Percentiles rank a stretch among this genome's conserved stretches.
phyloP scores from a whole-genome alignment of 1,140 invertebrate genomes.

The Solenopsis invicta region DNA sequence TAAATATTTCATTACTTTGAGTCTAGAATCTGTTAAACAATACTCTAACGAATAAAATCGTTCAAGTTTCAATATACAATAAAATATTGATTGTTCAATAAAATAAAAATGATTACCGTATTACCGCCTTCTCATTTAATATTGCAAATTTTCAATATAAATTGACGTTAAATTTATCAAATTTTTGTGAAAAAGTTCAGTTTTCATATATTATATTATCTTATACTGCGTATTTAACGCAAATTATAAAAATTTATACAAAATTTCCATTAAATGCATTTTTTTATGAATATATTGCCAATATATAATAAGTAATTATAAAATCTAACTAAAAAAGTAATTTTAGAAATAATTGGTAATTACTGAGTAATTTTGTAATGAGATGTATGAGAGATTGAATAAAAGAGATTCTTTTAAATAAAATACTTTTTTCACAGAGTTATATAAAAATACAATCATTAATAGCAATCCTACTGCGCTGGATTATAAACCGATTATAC shows the following conservation, averaged over 20 bases:
- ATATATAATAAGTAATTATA: background rate
- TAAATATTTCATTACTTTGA: no score
- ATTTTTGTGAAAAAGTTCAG: background rate
- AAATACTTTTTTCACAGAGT: background rate
- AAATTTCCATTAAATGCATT: background rate
- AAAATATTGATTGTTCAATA: no score
- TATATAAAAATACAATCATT: constrained; percentile 28
- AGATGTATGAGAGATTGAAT: background rate
- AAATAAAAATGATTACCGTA: no score
- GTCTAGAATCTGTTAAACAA: no score
- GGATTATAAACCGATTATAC: constrained; percentile 24
- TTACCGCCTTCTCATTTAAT: background rate
- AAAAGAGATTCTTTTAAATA: constrained; percentile 6
- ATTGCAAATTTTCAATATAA: background rate
- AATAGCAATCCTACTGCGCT: background rate
- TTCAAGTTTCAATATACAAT: no score
- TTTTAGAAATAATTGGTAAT: background rate
- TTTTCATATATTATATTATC: constrained; percentile 14
- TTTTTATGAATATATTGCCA: background rate
- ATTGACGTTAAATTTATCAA: background rate
- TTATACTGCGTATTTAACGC: background rate
- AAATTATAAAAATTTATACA: background rate
- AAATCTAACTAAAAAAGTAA: background rate
- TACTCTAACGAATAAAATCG: no score
- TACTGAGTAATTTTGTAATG: constrained; percentile 22